phyloP scores from a whole-genome alignment of 2,113 vertebrate genomes.

The Circaetus cinerascens region DNA sequence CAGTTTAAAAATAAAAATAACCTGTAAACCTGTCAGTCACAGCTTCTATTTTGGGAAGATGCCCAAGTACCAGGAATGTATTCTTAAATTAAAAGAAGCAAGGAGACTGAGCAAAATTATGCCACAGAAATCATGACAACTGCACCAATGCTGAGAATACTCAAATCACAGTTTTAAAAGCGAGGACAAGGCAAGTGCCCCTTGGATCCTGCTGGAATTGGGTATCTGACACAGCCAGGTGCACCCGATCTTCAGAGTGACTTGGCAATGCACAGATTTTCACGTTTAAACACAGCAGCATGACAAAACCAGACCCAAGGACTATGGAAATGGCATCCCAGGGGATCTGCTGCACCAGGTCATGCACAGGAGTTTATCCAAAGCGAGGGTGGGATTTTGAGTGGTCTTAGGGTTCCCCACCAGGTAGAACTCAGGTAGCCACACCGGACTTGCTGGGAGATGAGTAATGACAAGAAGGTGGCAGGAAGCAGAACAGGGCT shows the following conservation, averaged over 20 bases:
- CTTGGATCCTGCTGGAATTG: background rate
- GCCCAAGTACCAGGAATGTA: background rate
- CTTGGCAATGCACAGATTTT: background rate
- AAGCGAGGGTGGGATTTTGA: background rate
- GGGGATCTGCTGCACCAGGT: background rate
- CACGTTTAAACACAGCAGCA: background rate
- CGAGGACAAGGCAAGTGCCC: background rate
- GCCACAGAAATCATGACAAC: background rate
- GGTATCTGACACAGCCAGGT: background rate
- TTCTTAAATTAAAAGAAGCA: background rate
- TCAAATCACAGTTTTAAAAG: background rate
- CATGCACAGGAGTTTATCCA: background rate
- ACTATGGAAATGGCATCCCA: background rate
- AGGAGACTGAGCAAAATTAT: background rate
- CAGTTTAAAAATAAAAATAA: background rate
- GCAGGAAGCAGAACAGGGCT: background rate
- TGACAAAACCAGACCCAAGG: background rate
- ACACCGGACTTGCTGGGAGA: background rate
- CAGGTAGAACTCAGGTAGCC: too few relatives aligned
- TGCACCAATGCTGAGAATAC: accelerated
- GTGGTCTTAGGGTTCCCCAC: background rate
- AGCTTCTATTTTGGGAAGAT: background rate
- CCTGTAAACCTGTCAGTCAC: background rate
- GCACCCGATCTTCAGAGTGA: accelerated
- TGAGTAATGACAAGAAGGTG: accelerated